Percentiles rank a stretch among this genome's conserved stretches.
Conservation (phyloP, 2,888 invertebrate genomes). For the Diaperis boleti region DNA sequence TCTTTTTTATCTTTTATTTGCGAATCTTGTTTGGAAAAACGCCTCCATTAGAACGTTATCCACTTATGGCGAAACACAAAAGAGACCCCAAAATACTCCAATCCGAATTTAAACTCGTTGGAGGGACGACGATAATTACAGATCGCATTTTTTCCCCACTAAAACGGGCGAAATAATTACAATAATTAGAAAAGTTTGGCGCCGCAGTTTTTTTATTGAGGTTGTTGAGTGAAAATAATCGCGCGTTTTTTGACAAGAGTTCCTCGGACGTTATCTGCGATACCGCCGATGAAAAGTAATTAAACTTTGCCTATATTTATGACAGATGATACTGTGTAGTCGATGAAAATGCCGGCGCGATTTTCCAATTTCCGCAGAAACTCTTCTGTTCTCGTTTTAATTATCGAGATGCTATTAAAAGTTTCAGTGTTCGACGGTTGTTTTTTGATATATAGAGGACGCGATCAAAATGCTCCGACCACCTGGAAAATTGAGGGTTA, state of each 20-base stretch:
- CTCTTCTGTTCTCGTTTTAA: background rate
- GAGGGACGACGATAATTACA: constrained; percentile 17
- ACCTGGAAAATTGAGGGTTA: background rate
- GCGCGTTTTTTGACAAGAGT: constrained; percentile 4
- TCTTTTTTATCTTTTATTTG: no score
- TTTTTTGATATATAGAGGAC: background rate
- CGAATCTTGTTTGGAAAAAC: no score
- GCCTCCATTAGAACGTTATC: no score
- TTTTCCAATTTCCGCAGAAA: background rate
- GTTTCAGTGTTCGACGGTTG: background rate
- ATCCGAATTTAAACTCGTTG: constrained; percentile 25
- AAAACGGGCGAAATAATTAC: constrained; percentile 10
- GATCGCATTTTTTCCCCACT: background rate
- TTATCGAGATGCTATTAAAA: background rate
- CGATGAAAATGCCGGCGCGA: constrained; percentile 4
- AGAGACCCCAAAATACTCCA: no score
- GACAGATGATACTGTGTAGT: constrained; percentile 11
- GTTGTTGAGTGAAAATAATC: constrained; percentile 20
- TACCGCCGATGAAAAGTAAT: constrained; percentile 17
- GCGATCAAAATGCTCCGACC: background rate
- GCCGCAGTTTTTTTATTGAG: constrained; percentile 8
- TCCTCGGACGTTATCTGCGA: constrained; percentile 16
- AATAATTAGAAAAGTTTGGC: constrained; percentile 22
- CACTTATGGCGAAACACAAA: no score
- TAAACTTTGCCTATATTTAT: constrained; percentile 23